Evolutionary conservation across 2,797 vertebrate genomes (phyloP), one percentile per base, ranked within the genome.

Genomic region (Pogoniulus pusillus): DNA sequence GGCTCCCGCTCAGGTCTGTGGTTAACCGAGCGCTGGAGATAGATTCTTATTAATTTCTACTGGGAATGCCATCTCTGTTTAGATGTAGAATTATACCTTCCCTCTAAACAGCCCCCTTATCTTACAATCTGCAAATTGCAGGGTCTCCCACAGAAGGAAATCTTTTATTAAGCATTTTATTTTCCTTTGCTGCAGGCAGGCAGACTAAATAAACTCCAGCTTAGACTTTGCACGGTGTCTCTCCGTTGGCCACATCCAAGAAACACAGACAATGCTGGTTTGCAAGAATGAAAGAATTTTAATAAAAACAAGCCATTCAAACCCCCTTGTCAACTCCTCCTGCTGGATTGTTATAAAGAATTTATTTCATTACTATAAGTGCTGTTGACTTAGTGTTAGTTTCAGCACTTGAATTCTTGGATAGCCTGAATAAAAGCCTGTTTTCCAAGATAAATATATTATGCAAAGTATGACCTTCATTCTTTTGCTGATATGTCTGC

Each of bases 261-360:
- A 97, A 98, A 97, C 94, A 98, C 98, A 98, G 96, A 93, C 97
- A 96, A 80, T 97, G 96, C 96, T 85, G 97, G 97, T 94, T 97
- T 95, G 97, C 97, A 96, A 95, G 95, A 97, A 97, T 95, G 97
- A 97, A 98, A 97, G 98, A 98, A 98, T 98, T 98, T 98, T 96
- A 98, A 98, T 97, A 97, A 98, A 98, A 98, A 98, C 98, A 98
- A 98, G 97, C 93, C 90, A 96, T 97, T 94, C 94, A 81, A 89
- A 95, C 90, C 89, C 91, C 94, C 96, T 95, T 90, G 93, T 96
- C 96, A 94, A 29, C 96, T 96, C 95, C 96, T 96, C 76, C 88
- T 95, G 95, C 96, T 85, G 94, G 96, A 96, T 96, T 95, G 96
- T 96, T 96, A 96, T 93, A 96, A 97, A 97, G 97, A 98, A 98